phyloP scores from a whole-genome alignment of 1,140 invertebrate species.

The Drosophila orosa region DNA sequence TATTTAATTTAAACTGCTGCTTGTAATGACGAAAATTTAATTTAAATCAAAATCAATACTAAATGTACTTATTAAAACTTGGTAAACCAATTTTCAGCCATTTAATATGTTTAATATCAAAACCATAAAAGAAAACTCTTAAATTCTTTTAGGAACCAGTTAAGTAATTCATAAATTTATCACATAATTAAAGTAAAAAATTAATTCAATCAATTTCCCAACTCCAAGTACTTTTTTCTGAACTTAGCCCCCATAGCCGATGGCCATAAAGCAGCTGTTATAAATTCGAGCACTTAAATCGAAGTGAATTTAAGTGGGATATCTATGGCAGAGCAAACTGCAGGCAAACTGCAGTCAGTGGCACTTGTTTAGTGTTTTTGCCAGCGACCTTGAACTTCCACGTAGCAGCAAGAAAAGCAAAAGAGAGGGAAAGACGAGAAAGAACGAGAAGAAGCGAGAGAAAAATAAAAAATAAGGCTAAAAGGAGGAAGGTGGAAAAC shows the following conservation, averaged over 20 bases:
- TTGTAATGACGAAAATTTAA: too few relatives aligned
- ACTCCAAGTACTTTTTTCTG: not conserved
- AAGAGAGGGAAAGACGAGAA: not conserved
- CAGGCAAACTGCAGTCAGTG: conserved; percentile 27
- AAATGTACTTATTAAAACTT: not conserved
- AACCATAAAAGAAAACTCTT: not conserved
- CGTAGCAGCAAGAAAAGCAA: conserved; percentile 2
- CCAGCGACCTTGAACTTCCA: conserved; percentile 43
- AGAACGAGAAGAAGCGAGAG: not conserved
- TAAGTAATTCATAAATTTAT: not conserved
- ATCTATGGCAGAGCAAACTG: conserved; percentile 18
- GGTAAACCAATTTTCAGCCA: not conserved
- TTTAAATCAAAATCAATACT: too few relatives aligned
- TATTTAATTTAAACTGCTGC: too few relatives aligned
- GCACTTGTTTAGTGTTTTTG: conserved; percentile 31
- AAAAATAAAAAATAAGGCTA: not conserved
- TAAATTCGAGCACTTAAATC: conserved; percentile 12
- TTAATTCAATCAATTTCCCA: not conserved
- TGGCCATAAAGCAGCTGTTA: conserved; percentile 1
- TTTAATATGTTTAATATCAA: too few relatives aligned
- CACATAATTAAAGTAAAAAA: not conserved
- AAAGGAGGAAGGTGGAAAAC: conserved; percentile 19
- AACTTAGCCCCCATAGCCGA: not conserved
- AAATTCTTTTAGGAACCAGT: not conserved
- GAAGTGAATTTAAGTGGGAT: conserved; percentile 17